Evolutionary conservation across 2,113 vertebrate species (phyloP).

Genomic region (Ictalurus furcatus): DNA sequence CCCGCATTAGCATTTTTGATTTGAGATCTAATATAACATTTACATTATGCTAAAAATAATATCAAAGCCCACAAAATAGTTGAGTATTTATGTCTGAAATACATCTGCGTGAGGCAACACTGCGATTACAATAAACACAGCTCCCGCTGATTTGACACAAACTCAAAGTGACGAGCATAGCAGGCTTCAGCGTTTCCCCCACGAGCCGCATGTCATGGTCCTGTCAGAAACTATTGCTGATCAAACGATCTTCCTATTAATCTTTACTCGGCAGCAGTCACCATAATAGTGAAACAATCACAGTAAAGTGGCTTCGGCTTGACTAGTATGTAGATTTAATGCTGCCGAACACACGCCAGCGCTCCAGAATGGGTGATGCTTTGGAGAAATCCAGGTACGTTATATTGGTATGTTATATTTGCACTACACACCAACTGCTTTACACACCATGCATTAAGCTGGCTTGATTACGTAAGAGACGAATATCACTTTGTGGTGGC

Average conservation of each 20-base stretch:
- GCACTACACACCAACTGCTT: constrained; percentile 49
- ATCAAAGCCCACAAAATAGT: background rate
- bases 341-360: background rate
- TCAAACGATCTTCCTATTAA: constrained; percentile 14
- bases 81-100: background rate
- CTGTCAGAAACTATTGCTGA: constrained; percentile 24
- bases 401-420: constrained; percentile 23
- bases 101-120: background rate
- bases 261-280: background rate
- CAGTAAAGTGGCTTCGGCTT: background rate
- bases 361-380: background rate
- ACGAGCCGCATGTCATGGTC: background rate
- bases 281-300: constrained; percentile 11
- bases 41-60: background rate
- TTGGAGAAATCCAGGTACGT: background rate
- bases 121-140: background rate
- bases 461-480: background rate
- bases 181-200: background rate
- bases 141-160: background rate
- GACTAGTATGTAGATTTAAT: background rate
- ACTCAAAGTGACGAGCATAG: background rate
- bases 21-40: background rate
- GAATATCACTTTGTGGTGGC: background rate
- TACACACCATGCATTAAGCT: background rate
- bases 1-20: background rate